Base-by-base conservation (phyloP, 2,888 invertebrate species). In the Drosophila suboccidentalis region DNA sequence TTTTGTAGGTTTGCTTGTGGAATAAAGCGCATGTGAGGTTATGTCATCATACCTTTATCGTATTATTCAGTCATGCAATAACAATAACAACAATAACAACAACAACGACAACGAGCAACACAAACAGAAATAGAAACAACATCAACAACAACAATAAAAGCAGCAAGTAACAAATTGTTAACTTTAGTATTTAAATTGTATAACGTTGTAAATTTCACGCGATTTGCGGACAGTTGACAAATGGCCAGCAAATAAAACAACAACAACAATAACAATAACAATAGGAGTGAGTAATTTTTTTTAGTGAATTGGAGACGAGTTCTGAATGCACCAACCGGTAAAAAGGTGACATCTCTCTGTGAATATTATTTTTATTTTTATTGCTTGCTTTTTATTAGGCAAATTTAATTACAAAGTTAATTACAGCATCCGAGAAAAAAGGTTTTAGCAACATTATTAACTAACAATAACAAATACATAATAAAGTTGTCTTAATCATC, bases 111-210 rank as follows among this genome's bases (percentile, higher is more conserved):
- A 22, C 73, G 67, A 17, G 39, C 60, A 38, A 38, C 54, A 58
- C 19, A 59, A 71, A 58, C 34, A 53, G 19, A 58, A 71, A 64
- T 36, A 53, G 19, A 47, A 67, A 47, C 32, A 60, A 38, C 54
- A 66, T 32, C 10, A 22, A 26, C 51, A 57, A 19, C 58, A 63
- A 19, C 50, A 59, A 29, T 41, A 53, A 64, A 54, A 69, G 38
- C 74, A 77, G 43, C 66, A 41, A 53, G 47, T 22, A 71, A 80
- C 57, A 71, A 75, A 66, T 66, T 65, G 51, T 76, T 67, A 79
- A 66, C 55, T 84, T 60, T 71, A 78, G 78, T 78, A 78, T 71
- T 78, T 78, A 72, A 81, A 83, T 81, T 83, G 68, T 75, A 73
- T 71, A 84, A 69, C 58, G 57, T 58, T 78, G 81, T 83, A 73